phyloP scores from a whole-genome alignment of 2,888 invertebrate genomes.

The Eupithecia subfuscata region DNA sequence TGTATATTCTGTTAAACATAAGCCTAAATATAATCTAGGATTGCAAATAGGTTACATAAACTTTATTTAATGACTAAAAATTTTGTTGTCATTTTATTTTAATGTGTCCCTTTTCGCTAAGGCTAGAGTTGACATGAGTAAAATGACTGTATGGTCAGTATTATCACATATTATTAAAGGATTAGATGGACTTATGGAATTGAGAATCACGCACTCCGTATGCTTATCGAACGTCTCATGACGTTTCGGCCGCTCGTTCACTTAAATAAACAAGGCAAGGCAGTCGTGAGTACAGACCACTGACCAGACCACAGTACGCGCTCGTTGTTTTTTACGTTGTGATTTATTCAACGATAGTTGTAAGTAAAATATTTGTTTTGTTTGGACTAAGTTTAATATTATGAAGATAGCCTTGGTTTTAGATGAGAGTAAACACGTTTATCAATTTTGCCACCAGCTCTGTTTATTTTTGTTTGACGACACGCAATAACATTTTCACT shows the following conservation, averaged over 20 bases:
- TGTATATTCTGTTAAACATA: no score
- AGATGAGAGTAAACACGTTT: neutral
- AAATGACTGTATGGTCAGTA: no score
- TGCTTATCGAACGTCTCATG: neutral
- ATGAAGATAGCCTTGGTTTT: neutral
- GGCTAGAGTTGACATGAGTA: no score
- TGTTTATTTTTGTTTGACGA: no score
- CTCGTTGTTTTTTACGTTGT: neutral
- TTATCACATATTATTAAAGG: no score
- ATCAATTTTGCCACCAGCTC: no score
- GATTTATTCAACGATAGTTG: neutral
- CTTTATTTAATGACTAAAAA: no score
- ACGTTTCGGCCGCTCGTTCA: neutral
- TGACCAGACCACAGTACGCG: neutral
- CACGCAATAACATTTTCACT: no score
- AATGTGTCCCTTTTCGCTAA: no score
- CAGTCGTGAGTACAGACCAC: neutral
- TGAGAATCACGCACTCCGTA: neutral
- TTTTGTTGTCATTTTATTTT: no score
- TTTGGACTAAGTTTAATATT: neutral
- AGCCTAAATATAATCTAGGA: no score
- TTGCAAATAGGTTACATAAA: no score
- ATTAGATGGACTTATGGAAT: neutral
- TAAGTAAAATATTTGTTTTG: neutral
- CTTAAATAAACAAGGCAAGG: neutral